These are phyloP conservation scores for Valencia hispanica DNA, from an alignment of 2,797 vertebrate genomes.

Conservation along the genomic window DNA sequence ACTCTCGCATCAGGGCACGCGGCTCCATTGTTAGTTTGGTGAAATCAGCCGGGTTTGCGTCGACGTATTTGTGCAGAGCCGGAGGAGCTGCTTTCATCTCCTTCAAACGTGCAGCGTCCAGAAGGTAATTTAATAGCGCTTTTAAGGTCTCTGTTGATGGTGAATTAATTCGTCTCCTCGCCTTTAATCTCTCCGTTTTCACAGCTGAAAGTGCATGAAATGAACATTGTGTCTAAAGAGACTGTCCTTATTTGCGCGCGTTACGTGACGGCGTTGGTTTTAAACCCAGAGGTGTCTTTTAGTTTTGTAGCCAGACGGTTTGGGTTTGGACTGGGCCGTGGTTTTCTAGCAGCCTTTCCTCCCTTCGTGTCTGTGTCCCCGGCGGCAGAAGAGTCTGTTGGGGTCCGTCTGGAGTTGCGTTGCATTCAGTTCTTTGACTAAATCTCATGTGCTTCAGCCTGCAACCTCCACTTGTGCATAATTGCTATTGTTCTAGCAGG, in stretches of 20 bases:
- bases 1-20: slow-evolving; percentile 28
- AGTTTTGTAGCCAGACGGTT: not conserved
- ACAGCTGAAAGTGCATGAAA: not conserved
- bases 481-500: slow-evolving; percentile 57
- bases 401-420: not conserved
- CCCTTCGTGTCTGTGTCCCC: not conserved
- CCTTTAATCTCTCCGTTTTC: not conserved
- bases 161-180: not conserved
- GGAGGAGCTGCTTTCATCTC: slow-evolving; percentile 30
- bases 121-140: slow-evolving; percentile 46
- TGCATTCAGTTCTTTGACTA: slow-evolving; percentile 8
- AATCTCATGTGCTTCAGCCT: slow-evolving; percentile 12
- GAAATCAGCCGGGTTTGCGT: slow-evolving; percentile 27
- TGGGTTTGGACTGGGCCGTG: not conserved
- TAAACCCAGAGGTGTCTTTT: too few relatives aligned
- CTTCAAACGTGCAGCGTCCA: not conserved
- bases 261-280: not conserved
- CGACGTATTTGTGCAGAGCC: slow-evolving; percentile 30
- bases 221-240: not conserved
- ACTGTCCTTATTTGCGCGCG: not conserved
- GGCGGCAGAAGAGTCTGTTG: not conserved
- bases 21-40: slow-evolving; percentile 48
- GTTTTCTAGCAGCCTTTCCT: not conserved
- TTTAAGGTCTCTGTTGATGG: not conserved
- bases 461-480: not conserved